Base-by-base conservation (phyloP, 1,140 invertebrate genomes). In the Pachypeltis micranthus region DNA sequence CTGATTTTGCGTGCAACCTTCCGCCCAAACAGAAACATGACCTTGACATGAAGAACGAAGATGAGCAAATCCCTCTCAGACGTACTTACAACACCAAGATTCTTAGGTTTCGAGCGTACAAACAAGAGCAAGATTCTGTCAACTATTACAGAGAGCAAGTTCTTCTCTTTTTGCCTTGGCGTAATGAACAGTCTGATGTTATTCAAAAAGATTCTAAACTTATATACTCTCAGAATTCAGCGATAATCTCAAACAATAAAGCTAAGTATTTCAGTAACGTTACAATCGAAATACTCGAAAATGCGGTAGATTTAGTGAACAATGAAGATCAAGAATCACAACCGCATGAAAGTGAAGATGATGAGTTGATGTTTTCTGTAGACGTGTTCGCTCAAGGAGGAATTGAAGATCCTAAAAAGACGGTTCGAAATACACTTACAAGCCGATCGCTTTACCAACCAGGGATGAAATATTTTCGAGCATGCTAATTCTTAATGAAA, bases 401-500 rank as follows among this genome's bases (percentile, higher is more conserved):
- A 7, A 54, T 23, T 54, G 51, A 23, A 54, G 51, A 54, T 23
- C 51, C 51, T 23, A n/a, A n/a, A n/a, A 54, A 54, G 14, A 14
- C 14, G 19, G n/a, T 14, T 44, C 25, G 14, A 26, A 7, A 21
- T 4, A 19, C 16, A 61, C 4, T 12, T 19, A 39, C 34, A 39
- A 39, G n/a, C 7, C 34, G 7, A 7, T n/a, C n/a, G 34, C 34
- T 39, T n/a, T 39, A n/a, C 34, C 34, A 39, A 39, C 7, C n/a
- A 39, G 34, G n/a, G 34, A 39, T 39, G 34, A 39, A 39, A 39
- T 39, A 39, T 39, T 39, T 39, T 39, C 34, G 7, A 39, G n/a
- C 34, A 39, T 61, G 10, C 4, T 16, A 44, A 61, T 16, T 3
- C 24, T 61, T 10, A 61, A 61, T 55, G n/a, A 61, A 61, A 34